A percentile compares a stretch with the other conserved stretches of the same genome.
Conservation (phyloP, 2,797 vertebrate species). For the Xerus rutilus region DNA sequence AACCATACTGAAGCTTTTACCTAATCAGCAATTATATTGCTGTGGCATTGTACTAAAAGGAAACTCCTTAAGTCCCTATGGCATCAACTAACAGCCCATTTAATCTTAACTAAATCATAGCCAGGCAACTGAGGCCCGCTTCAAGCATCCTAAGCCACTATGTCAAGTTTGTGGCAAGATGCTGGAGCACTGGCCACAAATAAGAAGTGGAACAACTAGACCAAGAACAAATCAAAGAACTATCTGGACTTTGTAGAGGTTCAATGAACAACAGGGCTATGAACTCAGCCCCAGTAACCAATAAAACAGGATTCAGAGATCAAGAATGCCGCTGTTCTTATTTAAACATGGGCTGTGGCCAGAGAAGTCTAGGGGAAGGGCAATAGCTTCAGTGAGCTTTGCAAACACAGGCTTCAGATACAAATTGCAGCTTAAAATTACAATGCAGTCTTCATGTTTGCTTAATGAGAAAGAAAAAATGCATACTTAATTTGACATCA, state of each 20-base stretch:
- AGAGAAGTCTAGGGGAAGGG: background rate
- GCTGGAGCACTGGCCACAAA: background rate
- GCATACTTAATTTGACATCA: background rate
- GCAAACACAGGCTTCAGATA: background rate
- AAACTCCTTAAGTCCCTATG: background rate
- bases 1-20: background rate
- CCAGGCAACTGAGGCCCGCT: background rate
- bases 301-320: constrained; percentile 1
- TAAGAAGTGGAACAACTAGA: background rate
- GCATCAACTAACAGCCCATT: background rate
- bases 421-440: constrained; percentile 2
- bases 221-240: background rate
- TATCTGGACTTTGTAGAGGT: background rate
- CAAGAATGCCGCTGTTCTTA: constrained; percentile 42
- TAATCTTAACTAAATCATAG: background rate
- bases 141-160: background rate
- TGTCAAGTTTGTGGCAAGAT: background rate
- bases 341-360: constrained; percentile 40
- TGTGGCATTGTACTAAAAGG: background rate
- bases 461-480: background rate
- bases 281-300: constrained; percentile 30
- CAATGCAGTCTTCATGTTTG: background rate
- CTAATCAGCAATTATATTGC: background rate
- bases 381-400: background rate
- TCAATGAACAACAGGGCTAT: background rate